Base-by-base conservation (phyloP, 92 coral and sea anemone genomes). In the Ricordea florida region DNA sequence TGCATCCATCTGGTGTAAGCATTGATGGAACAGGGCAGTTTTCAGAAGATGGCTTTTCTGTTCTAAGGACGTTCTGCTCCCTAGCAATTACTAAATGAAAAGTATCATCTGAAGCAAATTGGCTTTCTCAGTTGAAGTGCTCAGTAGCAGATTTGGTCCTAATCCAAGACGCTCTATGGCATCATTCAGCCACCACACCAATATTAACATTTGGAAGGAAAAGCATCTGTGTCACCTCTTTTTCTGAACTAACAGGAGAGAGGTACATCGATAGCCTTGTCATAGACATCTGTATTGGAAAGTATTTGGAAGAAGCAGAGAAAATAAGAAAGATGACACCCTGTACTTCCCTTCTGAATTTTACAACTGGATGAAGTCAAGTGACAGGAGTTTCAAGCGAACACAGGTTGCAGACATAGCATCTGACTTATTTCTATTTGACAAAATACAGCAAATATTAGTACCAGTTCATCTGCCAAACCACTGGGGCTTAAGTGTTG, bases 391-490 rank as follows among this genome's bases (percentile, higher is more conserved):
- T 23, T 46, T 30, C 55, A 64, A 66, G 18, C 10, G 22, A 29
- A 18, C 1, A 40, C 21, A 18, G 25, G 10, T 67, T 41, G 28
- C n/a, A 29, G 29, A 18, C 7, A 16, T 9, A 6, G 18, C 41
- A 28, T 52, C 21, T 24, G 5, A 28, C 7, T 27, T 42, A 44
- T 43, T 40, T 4, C 44, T 13, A 51, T 8, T 29, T 40, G 7
- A n/a, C 38, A 34, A 15, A 14, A 35, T 57, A 14, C 69, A 34
- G 50, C 69, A 41, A 34, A 34, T 70, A 7, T 28, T 51, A 18
- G 78, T 52, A 32, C 59, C 80, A 45, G 80, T 73, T 38, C 66
- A 57, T 38, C 35, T 70, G 78, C 51, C 44, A 52, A 55, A 55
- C 50, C 78, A 70, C n/a, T 70, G 66, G 78, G 80, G 69, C 50